Evolutionary conservation across 2,113 vertebrate genomes (phyloP).

Genomic region (Nibea coibor): DNA sequence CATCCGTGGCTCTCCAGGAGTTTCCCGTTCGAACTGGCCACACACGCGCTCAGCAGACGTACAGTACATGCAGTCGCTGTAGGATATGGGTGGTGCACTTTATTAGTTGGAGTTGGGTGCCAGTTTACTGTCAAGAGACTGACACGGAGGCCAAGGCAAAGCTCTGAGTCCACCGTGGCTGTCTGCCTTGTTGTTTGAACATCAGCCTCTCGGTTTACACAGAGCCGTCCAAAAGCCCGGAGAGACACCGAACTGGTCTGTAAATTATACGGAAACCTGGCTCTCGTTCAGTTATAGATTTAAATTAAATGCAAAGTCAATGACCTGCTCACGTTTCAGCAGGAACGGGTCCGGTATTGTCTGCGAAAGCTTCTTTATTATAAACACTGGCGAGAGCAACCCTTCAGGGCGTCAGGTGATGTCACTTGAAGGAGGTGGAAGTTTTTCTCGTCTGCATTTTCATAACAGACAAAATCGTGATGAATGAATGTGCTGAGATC

Average conservation of each 20-base stretch:
- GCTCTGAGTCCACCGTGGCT: constrained; percentile 64
- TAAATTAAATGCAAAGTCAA: constrained; percentile 64
- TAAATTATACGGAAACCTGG: constrained; percentile 61
- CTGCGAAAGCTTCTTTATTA: constrained; percentile 47
- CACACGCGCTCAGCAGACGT: constrained; percentile 56
- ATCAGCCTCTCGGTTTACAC: constrained; percentile 70
- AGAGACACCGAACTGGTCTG: constrained; percentile 42
- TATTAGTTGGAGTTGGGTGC: constrained; percentile 66
- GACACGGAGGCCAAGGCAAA: constrained; percentile 66
- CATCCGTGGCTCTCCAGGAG: constrained; percentile 42
- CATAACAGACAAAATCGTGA: constrained; percentile 64
- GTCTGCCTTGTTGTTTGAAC: constrained; percentile 69
- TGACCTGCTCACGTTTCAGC: constrained; percentile 52
- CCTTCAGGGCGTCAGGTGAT: constrained; percentile 42
- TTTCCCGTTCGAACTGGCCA: constrained; percentile 60
- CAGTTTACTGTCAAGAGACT: constrained; percentile 72
- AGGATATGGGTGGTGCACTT: constrained; percentile 63
- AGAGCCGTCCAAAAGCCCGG: constrained; percentile 55
- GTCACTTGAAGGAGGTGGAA: constrained; percentile 35
- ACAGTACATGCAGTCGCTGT: constrained; percentile 29
- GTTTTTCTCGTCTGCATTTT: constrained; percentile 47
- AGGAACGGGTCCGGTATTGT: constrained; percentile 21
- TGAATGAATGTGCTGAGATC: constrained; percentile 61
- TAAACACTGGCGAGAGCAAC: constrained; percentile 29
- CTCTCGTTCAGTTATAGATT: constrained; percentile 64